Percentiles rank a stretch among this genome's conserved stretches.
phyloP scores from a whole-genome alignment of 2,113 vertebrate species.

The Corythornis cristatus region DNA sequence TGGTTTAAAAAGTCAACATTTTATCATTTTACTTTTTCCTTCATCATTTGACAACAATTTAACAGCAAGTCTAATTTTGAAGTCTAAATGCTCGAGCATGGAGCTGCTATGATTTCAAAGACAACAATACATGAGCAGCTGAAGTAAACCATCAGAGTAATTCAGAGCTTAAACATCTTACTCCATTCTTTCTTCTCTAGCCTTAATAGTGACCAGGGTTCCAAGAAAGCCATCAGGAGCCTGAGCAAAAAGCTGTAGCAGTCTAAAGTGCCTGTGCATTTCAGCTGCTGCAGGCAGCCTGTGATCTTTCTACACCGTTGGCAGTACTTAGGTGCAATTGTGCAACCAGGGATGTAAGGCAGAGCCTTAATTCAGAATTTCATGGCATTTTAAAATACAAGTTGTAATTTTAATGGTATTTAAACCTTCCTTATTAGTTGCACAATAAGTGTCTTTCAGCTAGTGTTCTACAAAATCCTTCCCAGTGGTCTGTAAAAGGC shows the following conservation, averaged over 20 bases:
- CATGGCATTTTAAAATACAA: conserved; percentile 34
- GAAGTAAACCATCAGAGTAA: not conserved
- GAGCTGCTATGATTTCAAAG: not conserved
- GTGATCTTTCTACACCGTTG: not conserved
- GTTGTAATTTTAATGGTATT: conserved; percentile 44
- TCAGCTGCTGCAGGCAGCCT: not conserved
- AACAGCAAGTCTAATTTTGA: not conserved
- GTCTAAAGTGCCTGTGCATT: not conserved
- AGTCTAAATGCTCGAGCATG: not conserved
- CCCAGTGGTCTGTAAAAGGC: conserved; percentile 14
- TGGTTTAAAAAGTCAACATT: not conserved
- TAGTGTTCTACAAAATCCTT: conserved; percentile 7
- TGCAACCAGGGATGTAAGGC: not conserved
- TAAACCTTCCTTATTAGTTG: conserved; percentile 51
- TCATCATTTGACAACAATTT: not conserved
- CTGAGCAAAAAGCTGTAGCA: not conserved
- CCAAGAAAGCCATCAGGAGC: not conserved
- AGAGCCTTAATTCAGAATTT: conserved; percentile 13
- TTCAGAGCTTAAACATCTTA: not conserved
- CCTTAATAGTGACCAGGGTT: not conserved
- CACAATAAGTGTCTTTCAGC: conserved; percentile 23
- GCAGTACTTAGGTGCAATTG: not conserved
- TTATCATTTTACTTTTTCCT: not conserved
- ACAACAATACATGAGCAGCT: not conserved
- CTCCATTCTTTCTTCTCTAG: not conserved